These are phyloP conservation scores for Diplazon laetatorius DNA, from an alignment of 2,888 invertebrate species.

Conservation along the genomic window DNA sequence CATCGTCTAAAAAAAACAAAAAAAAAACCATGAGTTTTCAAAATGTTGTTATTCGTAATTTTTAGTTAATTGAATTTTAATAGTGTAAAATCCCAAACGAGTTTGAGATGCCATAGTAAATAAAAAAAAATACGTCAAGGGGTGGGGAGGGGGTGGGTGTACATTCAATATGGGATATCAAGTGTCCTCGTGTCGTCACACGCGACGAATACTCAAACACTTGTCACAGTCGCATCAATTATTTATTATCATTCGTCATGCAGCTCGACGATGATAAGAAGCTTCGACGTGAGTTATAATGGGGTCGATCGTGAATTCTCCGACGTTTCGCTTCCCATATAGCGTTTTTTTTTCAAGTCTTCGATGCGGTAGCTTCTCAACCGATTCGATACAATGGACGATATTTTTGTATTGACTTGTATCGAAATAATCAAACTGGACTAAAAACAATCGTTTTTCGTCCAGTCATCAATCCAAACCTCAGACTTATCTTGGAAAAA, in stretches of 20 bases:
- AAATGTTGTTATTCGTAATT: no score
- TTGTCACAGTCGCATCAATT: slow-evolving; percentile 10
- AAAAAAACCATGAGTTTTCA: background rate
- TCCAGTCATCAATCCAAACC: no score
- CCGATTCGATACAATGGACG: background rate
- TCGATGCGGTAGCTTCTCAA: background rate
- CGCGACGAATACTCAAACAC: background rate
- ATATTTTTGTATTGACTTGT: no score
- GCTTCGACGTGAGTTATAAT: background rate
- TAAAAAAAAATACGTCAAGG: no score
- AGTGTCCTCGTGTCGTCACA: background rate
- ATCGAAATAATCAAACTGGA: no score
- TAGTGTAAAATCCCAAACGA: no score
- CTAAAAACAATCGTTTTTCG: no score
- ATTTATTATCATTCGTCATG: slow-evolving; percentile 23
- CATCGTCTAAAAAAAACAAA: slow-evolving; percentile 76
- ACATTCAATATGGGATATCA: slow-evolving; percentile 6
- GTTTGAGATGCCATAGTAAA: no score
- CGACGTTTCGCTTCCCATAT: no score
- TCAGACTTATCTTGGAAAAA: no score
- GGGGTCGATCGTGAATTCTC: background rate
- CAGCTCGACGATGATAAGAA: slow-evolving; percentile 25
- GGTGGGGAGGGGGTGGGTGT: no score
- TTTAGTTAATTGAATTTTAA: no score
- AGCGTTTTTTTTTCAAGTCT: background rate